Evolutionary conservation across 2,113 vertebrate species (phyloP), one percentile per base, ranked within the genome.

Genomic region (Piaya cayana): DNA sequence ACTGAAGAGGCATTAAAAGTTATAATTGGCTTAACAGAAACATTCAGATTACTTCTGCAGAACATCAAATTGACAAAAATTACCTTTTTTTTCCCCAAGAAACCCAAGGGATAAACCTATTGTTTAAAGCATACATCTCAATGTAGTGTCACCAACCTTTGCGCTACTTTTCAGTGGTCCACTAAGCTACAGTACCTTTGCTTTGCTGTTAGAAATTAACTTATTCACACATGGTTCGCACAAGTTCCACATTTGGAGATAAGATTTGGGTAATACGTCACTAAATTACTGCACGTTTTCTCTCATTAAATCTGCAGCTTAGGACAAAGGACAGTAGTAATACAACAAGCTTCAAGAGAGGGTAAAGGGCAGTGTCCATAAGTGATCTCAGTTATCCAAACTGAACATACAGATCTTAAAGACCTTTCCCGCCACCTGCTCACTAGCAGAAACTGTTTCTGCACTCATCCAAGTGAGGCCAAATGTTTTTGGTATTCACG

Each of bases 221-320:
- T 86, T n/a, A 12, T 4, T n/a, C 34, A 75, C 0, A 1, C 1
- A 16, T 39, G 42, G 15, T 37, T 60, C 62, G 45, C 5, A 0
- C 39, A n/a, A 49, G 18, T 19, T 86, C 74, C 71, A 59, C 20
- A 15, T 8, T 20, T 68, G 25, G 36, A 93, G 92, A 95, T 94
- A 86, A 96, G 86, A 86, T 8, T 76, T 75, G 58, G 22, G 14
- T 32, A 80, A 60, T 53, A 47, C 5, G 71, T 34, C 52, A 43
- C 15, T n/a, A 30, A 20, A 19, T 27, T 69, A 47, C 37, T 30
- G 8, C 47, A 30, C 29, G 2, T 49, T 83, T 75, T 72, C 65
- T 75, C 83, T 56, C 29, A 42, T 47, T 56, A 56, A n/a, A 55
- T 47, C 0, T 7, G 6, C 23, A 78, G 52, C 64, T 56, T 5